Base-by-base conservation (phyloP, 2,797 vertebrate genomes). In the Sternarchorhynchus goeldii region DNA sequence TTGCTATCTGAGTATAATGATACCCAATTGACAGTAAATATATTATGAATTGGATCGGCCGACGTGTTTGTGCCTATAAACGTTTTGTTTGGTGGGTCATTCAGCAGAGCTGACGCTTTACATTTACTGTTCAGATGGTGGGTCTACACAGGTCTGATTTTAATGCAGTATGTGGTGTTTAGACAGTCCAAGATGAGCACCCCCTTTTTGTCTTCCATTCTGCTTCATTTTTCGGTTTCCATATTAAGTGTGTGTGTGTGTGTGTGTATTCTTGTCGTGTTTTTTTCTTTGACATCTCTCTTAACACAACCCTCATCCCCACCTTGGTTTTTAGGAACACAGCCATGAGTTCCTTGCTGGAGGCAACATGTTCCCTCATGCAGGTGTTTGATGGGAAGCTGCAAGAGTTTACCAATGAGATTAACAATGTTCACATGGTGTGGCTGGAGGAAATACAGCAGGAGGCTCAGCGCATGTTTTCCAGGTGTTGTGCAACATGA, bases 391-490 rank as follows among this genome's bases (percentile, higher is more conserved):
- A 84, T 53, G 91, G 85, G 57, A 96, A 95, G 73, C 79, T 93
- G 31, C 77, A 91, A 21, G 92, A 94, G 31, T 93, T 96, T 73
- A 74, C 89, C 32, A 76, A 12, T 77, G 92, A 94, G 4, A 89
- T 95, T 50, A 89, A 95, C 0, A 92, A 88, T 73, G 92, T 91
- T 34, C 94, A 98, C 79, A 87, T 95, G 89, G 89, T 97, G 71
- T 99, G 97, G 97, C 94, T 99, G 34, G 73, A 89, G 70, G 97
- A 99, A 86, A 97, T 99, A 67, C 84, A 93, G 4, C 94, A 95
- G 77, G 96, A 96, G 83, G 96, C 97, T 0, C 83, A 89, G 57
- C 92, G 90, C 72, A 96, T 99, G 94, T 96, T 98, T 73, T 92
- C 92, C 78, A 94, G 93, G 96, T 97, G 71, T 6, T 83, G 10